Evolutionary conservation across 2,113 vertebrate species (phyloP).

Genomic region (Danio rerio): GRCz12tu NC_133192.1:56835001-56835500

Average conservation of each 20-base stretch:
- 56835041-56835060: too few species aligned
- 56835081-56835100: too few species aligned
- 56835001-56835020: too few species aligned
- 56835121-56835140: too few species aligned
- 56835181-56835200: neutral
- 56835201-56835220: neutral
- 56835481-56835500: constrained; percentile 93
- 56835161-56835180: neutral
- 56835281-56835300: neutral
- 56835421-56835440: constrained; percentile 97
- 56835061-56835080: too few species aligned
- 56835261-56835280: neutral
- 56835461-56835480: constrained; percentile 95
- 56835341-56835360: constrained; percentile 97
- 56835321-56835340: constrained; percentile 97
- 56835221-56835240: neutral
- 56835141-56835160: too few species aligned
- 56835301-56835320: constrained; percentile 64
- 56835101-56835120: too few species aligned
- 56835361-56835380: constrained; percentile 99
- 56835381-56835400: constrained; percentile 93
- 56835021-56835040: too few species aligned
- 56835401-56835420: constrained; percentile 97
- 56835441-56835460: constrained; percentile 96
- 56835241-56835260: neutral